A percentile compares a stretch with the other conserved stretches of the same genome.
Evolutionary conservation across 2,797 vertebrate species (phyloP).

Genomic region (Arnoldichthys spilopterus): DNA sequence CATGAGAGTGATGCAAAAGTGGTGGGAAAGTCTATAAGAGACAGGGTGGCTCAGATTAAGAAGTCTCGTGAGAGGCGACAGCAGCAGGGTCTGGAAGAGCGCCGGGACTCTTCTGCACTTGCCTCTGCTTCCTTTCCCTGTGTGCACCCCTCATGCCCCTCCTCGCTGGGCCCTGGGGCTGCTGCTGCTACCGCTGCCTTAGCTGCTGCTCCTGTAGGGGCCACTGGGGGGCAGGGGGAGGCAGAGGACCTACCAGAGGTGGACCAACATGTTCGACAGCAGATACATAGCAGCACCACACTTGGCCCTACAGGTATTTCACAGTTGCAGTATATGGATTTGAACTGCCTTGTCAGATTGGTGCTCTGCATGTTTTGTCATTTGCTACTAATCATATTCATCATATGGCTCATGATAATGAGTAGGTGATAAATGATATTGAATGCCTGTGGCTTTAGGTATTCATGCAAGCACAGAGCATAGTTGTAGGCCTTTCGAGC

Average conservation of each 20-base stretch:
- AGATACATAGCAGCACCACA: conserved; percentile 69
- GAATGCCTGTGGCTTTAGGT: too few species aligned
- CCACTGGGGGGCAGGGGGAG: conserved; percentile 67
- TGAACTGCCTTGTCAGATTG: neutral
- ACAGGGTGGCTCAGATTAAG: conserved; percentile 87
- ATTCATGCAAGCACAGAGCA: too few species aligned
- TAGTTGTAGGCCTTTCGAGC: too few species aligned
- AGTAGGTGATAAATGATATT: too few species aligned
- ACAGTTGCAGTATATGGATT: neutral
- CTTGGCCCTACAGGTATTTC: conserved; percentile 74
- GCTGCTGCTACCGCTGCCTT: conserved; percentile 32
- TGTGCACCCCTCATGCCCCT: conserved; percentile 68
- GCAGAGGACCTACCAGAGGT: conserved; percentile 84
- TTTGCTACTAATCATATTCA: neutral
- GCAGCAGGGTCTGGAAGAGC: conserved; percentile 71
- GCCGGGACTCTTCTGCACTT: conserved; percentile 76
- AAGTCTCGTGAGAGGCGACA: conserved; percentile 84
- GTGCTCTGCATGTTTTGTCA: neutral
- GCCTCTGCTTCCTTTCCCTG: conserved; percentile 64
- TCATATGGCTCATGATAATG: too few species aligned
- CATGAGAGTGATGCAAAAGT: conserved; percentile 95
- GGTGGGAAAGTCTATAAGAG: conserved; percentile 93
- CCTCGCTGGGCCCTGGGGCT: conserved; percentile 65
- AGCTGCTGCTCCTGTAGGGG: conserved; percentile 53
- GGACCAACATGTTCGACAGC: conserved; percentile 84